Evolutionary conservation across 2,888 invertebrate species (phyloP).

Genomic region (Eurytoma adleriae): DNA sequence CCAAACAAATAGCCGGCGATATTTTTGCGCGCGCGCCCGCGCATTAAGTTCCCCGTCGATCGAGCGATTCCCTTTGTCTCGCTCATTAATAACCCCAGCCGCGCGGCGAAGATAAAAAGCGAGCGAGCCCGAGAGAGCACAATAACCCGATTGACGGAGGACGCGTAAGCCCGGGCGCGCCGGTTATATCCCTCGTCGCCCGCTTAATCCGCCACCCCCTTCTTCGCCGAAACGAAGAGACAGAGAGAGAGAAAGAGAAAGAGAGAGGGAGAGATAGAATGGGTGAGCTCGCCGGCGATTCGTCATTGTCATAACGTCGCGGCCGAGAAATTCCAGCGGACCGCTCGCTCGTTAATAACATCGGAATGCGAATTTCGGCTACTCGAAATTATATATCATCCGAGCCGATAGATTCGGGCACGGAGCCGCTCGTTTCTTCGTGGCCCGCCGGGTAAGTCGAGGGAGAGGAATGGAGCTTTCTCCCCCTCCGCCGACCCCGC

Average conservation of each 20-base stretch:
- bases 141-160: not conserved
- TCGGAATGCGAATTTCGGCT: slow-evolving; percentile 49
- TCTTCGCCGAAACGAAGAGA: no score
- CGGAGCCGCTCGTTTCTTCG: slow-evolving; percentile 39
- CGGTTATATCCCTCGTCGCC: slow-evolving; percentile 23
- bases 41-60: not conserved
- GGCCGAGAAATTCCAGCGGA: slow-evolving; percentile 39
- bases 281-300: slow-evolving; percentile 21
- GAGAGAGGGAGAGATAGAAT: not conserved
- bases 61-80: not conserved
- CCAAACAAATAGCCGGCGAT: not conserved
- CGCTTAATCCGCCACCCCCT: not conserved
- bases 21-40: not conserved
- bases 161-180: not conserved
- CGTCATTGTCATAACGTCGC: slow-evolving; percentile 52
- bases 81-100: slow-evolving; percentile 5
- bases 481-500: not conserved
- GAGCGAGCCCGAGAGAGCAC: not conserved
- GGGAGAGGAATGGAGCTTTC: slow-evolving; percentile 1
- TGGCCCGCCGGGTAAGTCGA: not conserved
- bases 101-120: not conserved
- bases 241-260: not conserved
- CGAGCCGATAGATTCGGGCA: slow-evolving; percentile 41
- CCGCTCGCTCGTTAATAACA: slow-evolving; percentile 50
- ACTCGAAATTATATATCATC: slow-evolving; percentile 54